Conservation (phyloP, 1,140 invertebrate genomes). For the Scaptodrosophila lebanonensis region DNA sequence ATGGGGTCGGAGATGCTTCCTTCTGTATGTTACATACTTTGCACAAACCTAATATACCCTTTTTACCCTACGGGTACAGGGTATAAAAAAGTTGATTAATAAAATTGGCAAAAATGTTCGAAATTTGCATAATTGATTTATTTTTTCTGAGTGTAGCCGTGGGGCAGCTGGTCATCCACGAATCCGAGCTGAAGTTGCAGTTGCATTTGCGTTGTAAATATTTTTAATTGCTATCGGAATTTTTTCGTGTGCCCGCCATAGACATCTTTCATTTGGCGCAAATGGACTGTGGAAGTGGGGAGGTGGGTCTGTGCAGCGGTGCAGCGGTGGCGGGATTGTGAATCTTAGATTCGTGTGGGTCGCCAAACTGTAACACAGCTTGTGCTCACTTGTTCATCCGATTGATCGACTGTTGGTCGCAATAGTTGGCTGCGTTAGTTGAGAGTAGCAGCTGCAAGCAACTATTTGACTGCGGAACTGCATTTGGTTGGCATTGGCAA, state of each 20-base stretch:
- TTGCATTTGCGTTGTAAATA: slow-evolving; percentile 72
- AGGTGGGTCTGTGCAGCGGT: neutral
- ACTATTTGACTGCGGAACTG: slow-evolving; percentile 1
- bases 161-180: too few species aligned
- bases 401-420: slow-evolving; percentile 17
- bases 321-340: neutral
- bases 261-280: slow-evolving; percentile 66
- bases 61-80: too few species aligned
- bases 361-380: slow-evolving; percentile 61
- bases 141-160: too few species aligned
- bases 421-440: neutral
- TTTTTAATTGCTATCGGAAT: slow-evolving; percentile 74
- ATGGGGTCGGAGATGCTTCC: too few species aligned
- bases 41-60: too few species aligned
- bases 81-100: too few species aligned
- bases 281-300: slow-evolving; percentile 7
- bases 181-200: slow-evolving; percentile 47
- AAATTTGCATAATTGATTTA: too few species aligned
- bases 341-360: slow-evolving; percentile 48
- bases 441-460: neutral
- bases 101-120: too few species aligned
- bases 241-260: slow-evolving; percentile 57
- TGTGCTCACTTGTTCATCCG: slow-evolving; percentile 28
- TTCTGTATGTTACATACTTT: too few species aligned
- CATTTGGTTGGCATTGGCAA: slow-evolving; percentile 24